Evolutionary conservation across 2,113 vertebrate species (phyloP), one percentile per base, ranked within the genome.

Genomic region (Myotis brandtii): DNA sequence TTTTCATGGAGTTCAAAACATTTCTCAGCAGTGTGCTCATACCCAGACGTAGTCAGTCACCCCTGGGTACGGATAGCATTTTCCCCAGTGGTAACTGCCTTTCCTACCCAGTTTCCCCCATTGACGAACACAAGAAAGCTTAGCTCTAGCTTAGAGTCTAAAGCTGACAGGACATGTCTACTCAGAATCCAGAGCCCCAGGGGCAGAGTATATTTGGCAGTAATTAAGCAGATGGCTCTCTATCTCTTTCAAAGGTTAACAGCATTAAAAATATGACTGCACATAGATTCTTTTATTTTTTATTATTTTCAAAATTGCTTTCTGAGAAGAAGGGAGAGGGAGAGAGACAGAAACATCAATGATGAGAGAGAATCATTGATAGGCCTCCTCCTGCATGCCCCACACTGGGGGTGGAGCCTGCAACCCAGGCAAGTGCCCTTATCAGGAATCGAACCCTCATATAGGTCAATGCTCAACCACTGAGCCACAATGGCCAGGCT

Each of bases 231-330:
- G 40, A 48, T 1, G 25, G 21, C 56, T 40, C 90, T 95, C 46
- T 92, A 62, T 81, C 70, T 88, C 76, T 95, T 76, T 93, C 81
- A 88, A 91, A 91, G 77, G 86, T 82, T 93, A 93, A 11, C 21
- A 50, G 80, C 34, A 86, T 94, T 86, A 91, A 96, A 94, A 88
- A 96, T 72, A 96, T 4, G 76, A 43, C 77, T 59, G 32, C 27
- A 92, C 27, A 48, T 48, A 86, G 91, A 70, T 94, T 92, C 93
- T 93, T 69, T 62, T 62, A 62, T 62, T 62, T 62, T 62, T 62
- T 62, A 62, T 62, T 62, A 62, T 62, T 62, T 62, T 27, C 0
- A 12, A 62, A 62, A 62, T 62, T 62, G 59, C 12, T 62, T 62
- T 62, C 59, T 62, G 25, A 62, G 59, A 25, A 21, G 54, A 59